These are phyloP conservation scores for Acanthosoma haemorrhoidale DNA, from an alignment of 2,888 invertebrate genomes.

Conservation along the genomic window DNA sequence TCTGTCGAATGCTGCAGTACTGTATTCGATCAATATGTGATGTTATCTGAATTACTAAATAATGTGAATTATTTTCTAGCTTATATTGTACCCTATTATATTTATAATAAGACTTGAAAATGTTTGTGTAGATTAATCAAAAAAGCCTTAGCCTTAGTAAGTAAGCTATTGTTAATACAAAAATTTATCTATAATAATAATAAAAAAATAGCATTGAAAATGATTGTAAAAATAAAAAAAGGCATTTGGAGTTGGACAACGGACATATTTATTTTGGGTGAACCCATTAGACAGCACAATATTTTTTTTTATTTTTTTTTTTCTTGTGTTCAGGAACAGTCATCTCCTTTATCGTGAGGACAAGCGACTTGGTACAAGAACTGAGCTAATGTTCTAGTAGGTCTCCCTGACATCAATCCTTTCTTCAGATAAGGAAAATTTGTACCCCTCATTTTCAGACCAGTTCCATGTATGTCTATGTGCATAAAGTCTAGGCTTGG, in stretches of 20 bases:
- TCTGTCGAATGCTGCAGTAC: too few species aligned
- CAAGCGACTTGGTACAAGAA: constrained; percentile 35
- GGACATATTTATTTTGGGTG: background rate
- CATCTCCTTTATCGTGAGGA: constrained; percentile 39
- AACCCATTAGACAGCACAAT: background rate
- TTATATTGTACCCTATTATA: too few species aligned
- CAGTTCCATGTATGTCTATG: constrained; percentile 38
- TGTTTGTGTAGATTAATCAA: too few species aligned
- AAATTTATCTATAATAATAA: too few species aligned
- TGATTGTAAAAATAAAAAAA: background rate
- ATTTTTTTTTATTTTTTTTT: background rate
- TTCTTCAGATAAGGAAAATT: constrained; percentile 40
- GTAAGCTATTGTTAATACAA: too few species aligned
- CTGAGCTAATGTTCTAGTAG: constrained; percentile 32
- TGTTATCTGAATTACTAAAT: too few species aligned
- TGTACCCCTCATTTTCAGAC: constrained; percentile 36
- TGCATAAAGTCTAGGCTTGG: constrained; percentile 43
- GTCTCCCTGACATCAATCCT: constrained; percentile 37
- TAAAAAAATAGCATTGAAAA: too few species aligned
- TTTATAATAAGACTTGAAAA: too few species aligned
- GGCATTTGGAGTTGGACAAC: background rate
- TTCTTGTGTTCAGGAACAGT: constrained; percentile 30
- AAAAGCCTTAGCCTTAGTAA: too few species aligned
- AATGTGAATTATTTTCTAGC: too few species aligned
- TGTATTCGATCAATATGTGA: too few species aligned